A percentile compares a stretch with the other conserved stretches of the same genome.
Evolutionary conservation across 2,113 vertebrate genomes (phyloP).

Genomic region (Strigops habroptila): DNA sequence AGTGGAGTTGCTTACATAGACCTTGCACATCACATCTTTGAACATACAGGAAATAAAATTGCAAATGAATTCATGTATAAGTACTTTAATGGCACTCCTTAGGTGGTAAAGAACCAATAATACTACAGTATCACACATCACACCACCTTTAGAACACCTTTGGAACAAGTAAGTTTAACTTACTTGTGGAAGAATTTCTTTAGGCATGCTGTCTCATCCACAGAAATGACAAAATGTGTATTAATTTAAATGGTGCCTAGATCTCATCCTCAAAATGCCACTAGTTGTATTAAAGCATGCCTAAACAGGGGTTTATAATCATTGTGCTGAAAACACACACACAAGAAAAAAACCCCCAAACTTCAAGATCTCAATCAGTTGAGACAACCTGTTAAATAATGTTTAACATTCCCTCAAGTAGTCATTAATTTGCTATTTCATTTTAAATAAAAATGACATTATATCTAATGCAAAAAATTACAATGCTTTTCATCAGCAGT

Average conservation of each 20-base stretch:
- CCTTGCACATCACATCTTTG: not conserved
- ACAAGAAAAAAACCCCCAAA: not conserved
- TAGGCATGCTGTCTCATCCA: not conserved
- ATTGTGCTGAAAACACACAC: not conserved
- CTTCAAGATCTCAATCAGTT: not conserved
- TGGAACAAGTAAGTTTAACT: not conserved
- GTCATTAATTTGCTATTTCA: not conserved
- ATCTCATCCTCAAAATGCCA: not conserved
- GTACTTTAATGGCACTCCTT: not conserved
- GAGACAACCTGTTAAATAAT: not conserved
- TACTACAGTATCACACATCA: not conserved
- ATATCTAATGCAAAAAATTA: not conserved
- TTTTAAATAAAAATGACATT: not conserved
- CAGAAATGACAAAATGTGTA: not conserved
- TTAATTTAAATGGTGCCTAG: not conserved
- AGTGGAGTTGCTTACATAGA: not conserved
- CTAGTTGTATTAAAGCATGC: not conserved
- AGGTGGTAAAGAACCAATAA: not conserved
- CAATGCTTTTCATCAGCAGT: not conserved
- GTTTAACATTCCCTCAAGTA: not conserved
- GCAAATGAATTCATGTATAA: not conserved
- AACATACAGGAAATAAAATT: not conserved
- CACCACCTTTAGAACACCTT: too few species aligned
- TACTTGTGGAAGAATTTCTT: not conserved
- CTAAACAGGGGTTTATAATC: not conserved